These are phyloP conservation scores for Taxidea taxus DNA, from an alignment of 2,113 vertebrate species.

Conservation along the genomic window DNA sequence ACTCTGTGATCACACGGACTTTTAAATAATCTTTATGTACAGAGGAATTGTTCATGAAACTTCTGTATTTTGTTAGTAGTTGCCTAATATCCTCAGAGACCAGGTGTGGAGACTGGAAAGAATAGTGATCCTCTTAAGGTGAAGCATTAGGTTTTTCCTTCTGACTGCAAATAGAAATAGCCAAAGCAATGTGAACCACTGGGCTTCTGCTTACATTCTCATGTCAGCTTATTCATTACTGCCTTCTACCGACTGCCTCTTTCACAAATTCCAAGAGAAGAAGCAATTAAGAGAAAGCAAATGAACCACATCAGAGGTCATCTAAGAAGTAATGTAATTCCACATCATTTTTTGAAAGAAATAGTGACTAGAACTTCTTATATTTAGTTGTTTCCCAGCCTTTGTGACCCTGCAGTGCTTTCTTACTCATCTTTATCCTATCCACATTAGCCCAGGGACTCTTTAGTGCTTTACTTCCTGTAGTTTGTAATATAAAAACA, in stretches of 20 bases:
- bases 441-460: background rate
- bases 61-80: background rate
- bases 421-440: background rate
- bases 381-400: background rate
- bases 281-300: background rate
- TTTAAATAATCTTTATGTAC: background rate
- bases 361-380: background rate
- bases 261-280: background rate
- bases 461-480: background rate
- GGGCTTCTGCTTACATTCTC: background rate
- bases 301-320: background rate
- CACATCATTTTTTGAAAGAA: background rate
- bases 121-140: background rate
- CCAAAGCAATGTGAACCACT: background rate
- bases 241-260: background rate
- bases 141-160: background rate
- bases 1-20: no score
- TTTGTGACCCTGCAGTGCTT: background rate
- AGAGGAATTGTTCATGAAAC: background rate
- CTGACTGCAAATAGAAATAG: background rate
- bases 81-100: background rate
- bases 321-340: background rate
- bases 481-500: background rate
- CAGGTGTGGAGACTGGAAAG: background rate
- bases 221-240: background rate